Evolutionary conservation across 2,888 invertebrate genomes (phyloP).

Genomic region (Eurytoma adleriae): DNA sequence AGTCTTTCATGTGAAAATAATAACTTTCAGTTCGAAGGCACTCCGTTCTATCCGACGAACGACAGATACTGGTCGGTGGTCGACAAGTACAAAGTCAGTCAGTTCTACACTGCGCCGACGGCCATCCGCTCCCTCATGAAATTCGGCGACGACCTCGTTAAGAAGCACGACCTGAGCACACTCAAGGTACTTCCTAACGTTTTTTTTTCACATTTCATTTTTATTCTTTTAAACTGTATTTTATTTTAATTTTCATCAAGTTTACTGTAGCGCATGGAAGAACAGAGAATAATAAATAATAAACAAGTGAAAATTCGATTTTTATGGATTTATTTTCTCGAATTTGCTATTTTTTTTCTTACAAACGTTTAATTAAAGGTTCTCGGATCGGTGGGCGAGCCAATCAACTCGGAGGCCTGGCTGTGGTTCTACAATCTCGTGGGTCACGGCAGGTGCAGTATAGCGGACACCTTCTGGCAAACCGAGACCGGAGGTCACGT

Average conservation of each 20-base stretch:
- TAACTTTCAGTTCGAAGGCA: constrained; percentile 91
- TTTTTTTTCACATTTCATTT: neutral
- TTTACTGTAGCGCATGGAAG: too few species aligned
- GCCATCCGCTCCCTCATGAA: constrained; percentile 98
- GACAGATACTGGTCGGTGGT: constrained; percentile 95
- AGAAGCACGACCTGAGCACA: constrained; percentile 76
- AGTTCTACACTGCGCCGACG: constrained; percentile 99
- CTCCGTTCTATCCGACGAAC: constrained; percentile 95
- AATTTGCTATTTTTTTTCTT: neutral
- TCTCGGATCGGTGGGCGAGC: constrained; percentile 98
- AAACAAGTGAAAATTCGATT: neutral
- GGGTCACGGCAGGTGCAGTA: constrained; percentile 90
- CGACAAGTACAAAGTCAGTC: constrained; percentile 95
- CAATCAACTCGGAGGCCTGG: constrained; percentile 99
- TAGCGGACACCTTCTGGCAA: constrained; percentile 99
- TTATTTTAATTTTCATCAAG: neutral
- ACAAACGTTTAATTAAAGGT: constrained; percentile 76
- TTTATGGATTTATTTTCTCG: neutral
- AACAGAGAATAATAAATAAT: too few species aligned
- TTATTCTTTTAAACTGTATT: neutral
- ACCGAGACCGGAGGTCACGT: constrained; percentile 99
- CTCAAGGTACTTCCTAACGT: constrained; percentile 75
- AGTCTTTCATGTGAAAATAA: neutral
- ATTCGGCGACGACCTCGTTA: constrained; percentile 91
- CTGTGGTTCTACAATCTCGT: constrained; percentile 93